Evolutionary conservation across 30 jellyfish, hydroid and myxozoan species (phyloP).

Genomic region (Sanderia malayensis): DNA sequence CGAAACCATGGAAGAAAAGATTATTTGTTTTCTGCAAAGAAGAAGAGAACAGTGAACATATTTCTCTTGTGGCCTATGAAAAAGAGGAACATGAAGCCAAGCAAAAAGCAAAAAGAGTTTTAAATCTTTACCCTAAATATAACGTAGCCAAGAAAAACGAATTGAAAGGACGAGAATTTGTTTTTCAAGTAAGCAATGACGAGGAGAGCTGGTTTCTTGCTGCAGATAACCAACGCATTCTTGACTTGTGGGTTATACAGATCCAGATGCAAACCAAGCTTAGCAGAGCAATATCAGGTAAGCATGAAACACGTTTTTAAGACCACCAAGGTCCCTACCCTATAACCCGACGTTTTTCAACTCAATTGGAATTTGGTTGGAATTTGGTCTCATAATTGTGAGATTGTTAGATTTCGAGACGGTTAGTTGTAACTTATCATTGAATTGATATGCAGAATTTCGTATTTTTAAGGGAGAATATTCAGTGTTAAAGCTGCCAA

Average conservation of each 20-base stretch:
- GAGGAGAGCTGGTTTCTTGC: conserved; percentile 76
- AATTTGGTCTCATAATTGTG: too few relatives aligned
- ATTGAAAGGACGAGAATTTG: conserved; percentile 64
- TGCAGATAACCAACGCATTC: conserved; percentile 47
- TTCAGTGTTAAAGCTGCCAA: conserved; percentile 77
- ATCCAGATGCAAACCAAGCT: conserved; percentile 91
- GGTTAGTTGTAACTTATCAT: not conserved
- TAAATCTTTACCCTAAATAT: conserved; percentile 65
- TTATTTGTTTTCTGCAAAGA: conserved; percentile 55
- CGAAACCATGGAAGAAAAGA: conserved; percentile 77
- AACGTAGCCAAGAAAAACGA: conserved; percentile 61
- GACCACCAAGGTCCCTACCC: too few relatives aligned
- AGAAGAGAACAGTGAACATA: conserved; percentile 40
- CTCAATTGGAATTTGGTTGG: too few relatives aligned
- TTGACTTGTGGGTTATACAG: conserved; percentile 87
- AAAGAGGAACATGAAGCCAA: conserved; percentile 62
- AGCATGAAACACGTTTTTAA: conserved; percentile 10
- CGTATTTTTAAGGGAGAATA: conserved; percentile 45
- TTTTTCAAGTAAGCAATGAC: conserved; percentile 77
- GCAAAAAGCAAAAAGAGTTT: conserved; percentile 42
- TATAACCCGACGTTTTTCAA: too few relatives aligned
- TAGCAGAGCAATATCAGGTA: conserved; percentile 85
- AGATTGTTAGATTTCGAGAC: not conserved
- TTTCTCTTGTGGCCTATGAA: conserved; percentile 52
- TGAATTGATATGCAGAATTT: not conserved